Conservation (phyloP, 1,140 invertebrate species). For the Bombus terrestris region DNA sequence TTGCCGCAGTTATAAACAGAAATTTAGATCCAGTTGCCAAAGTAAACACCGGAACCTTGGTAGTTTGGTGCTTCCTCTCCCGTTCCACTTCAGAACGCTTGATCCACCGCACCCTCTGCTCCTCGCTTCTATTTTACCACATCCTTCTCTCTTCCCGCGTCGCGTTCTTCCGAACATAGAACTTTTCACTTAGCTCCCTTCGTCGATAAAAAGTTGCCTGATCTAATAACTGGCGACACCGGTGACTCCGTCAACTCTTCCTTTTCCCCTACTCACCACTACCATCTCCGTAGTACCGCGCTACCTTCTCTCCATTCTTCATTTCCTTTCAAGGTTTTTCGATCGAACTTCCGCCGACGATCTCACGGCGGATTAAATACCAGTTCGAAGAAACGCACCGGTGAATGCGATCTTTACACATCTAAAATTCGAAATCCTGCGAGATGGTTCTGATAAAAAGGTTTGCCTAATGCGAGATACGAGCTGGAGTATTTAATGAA, state of each 20-base stretch:
- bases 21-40: constrained; percentile 78
- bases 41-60: constrained; percentile 70
- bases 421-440: background rate
- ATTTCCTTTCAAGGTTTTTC: background rate
- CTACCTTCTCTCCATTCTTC: background rate
- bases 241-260: constrained; percentile 46
- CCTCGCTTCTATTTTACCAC: background rate
- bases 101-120: constrained; percentile 27
- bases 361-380: constrained; percentile 3
- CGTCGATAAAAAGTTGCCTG: constrained; percentile 75
- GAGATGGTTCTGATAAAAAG: background rate
- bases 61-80: constrained; percentile 43
- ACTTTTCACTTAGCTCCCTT: constrained; percentile 77
- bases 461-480: background rate
- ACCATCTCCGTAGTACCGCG: background rate
- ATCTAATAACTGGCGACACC: constrained; percentile 76
- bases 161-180: constrained; percentile 64
- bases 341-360: constrained; percentile 59
- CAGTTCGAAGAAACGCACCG: background rate
- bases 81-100: constrained; percentile 28
- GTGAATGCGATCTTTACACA: background rate
- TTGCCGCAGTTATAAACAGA: constrained; percentile 78
- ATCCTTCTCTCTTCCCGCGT: background rate
- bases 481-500: background rate
- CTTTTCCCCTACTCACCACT: background rate